Evolutionary conservation across 1,140 invertebrate species (phyloP).

Genomic region (Zaprionus gabonicus): DNA sequence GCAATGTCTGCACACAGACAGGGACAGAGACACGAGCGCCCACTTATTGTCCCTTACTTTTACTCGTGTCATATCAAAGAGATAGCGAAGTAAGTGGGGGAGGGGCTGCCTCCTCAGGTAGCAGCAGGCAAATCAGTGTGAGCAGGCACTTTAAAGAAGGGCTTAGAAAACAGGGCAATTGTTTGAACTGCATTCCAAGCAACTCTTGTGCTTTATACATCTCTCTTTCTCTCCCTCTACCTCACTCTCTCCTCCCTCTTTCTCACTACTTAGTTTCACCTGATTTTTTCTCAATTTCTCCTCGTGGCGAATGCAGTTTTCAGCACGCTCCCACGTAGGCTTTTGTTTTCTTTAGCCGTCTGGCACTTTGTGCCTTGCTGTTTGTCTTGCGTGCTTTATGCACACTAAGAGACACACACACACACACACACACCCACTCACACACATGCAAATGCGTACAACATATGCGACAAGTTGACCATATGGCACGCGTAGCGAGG

Average conservation of each 20-base stretch:
- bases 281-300: background rate
- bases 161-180: background rate
- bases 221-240: background rate
- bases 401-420: background rate
- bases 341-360: background rate
- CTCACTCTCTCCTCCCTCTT: background rate
- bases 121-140: conserved; percentile 11
- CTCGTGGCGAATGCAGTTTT: conserved; percentile 1
- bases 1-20: conserved; percentile 34
- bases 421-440: background rate
- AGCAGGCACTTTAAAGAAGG: background rate
- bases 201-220: background rate
- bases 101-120: no score
- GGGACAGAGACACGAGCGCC: background rate
- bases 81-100: background rate
- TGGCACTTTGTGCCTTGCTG: conserved; percentile 11
- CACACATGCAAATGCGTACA: background rate
- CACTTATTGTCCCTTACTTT: background rate
- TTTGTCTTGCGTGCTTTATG: conserved; percentile 1
- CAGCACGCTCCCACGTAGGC: background rate
- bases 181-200: background rate
- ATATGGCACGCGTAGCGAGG: background rate
- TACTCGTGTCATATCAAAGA: background rate
- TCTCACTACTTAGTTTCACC: no score
- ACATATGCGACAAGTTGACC: background rate